These are phyloP conservation scores for Botrylloides violaceus DNA, from an alignment of 23 tunicate species.

Conservation along the genomic window DNA sequence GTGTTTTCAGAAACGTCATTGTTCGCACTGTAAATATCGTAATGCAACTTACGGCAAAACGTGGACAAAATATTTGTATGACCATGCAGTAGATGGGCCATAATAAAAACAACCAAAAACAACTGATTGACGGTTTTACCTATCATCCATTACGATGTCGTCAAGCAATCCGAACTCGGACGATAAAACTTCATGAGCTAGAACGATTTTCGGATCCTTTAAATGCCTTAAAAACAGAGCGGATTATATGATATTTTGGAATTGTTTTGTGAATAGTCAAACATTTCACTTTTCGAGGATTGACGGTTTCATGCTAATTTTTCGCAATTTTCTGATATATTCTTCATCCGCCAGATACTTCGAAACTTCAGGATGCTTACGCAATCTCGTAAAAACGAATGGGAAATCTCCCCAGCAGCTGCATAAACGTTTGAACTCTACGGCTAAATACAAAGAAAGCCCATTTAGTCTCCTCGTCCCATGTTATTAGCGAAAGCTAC, in stretches of 20 bases:
- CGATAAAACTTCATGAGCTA: background rate
- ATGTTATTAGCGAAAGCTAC: too few species aligned
- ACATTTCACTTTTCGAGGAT: background rate
- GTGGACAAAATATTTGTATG: too few species aligned
- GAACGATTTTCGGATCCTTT: background rate
- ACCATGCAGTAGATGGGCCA: too few species aligned
- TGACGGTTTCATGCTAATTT: background rate
- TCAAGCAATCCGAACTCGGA: background rate
- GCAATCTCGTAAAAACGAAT: background rate
- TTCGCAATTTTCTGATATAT: background rate
- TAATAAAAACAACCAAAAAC: too few species aligned
- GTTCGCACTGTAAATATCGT: too few species aligned
- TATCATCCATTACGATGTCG: background rate
- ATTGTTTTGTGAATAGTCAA: too few species aligned
- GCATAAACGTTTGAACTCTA: background rate
- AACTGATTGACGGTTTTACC: too few species aligned
- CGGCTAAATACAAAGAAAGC: background rate
- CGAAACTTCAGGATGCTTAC: background rate
- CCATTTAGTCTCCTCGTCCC: too few species aligned
- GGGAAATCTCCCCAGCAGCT: slow-evolving; percentile 12
- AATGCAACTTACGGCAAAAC: too few species aligned
- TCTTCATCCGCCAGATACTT: background rate
- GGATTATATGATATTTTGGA: too few species aligned
- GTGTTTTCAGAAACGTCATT: too few species aligned
- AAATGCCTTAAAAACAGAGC: background rate